Evolutionary conservation across 2,113 vertebrate genomes (phyloP), one percentile per base, ranked within the genome.

Genomic region (Okapia johnstoni): DNA sequence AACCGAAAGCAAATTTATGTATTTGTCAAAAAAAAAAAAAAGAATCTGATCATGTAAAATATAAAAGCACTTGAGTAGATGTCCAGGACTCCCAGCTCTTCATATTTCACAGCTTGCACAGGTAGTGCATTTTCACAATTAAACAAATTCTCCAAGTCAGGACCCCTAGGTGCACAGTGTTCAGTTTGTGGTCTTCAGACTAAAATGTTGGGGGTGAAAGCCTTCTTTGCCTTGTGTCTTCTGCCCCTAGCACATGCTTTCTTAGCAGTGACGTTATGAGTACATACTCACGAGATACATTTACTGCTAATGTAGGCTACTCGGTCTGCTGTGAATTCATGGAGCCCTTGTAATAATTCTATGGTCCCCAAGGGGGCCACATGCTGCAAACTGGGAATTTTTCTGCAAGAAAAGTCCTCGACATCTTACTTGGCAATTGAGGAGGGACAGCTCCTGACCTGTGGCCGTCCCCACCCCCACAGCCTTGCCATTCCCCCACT

Each of bases 401-500:
- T 76, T 93, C 50, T 50, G 70, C 4, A 84, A 61, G n/a, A 77
- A 89, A 92, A 79, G 25, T 21, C 46, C 48, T 85, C 52, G 63
- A 7, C 25, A 52, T 17, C 43, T 73, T 79, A 48, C 25, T 16
- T 83, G 50, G 36, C 2, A n/a, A 89, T 30, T 30, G 43, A 61
- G 14, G n/a, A 88, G 8, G 23, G n/a, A 1, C 19, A 7, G 4
- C 12, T 43, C 25, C 26, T 85, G 28, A 88, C 76, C n/a, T 15
- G 14, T 52, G 80, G 50, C 21, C 19, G 36, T 14, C 21, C 15
- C 26, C 17, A 3, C 7, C 7, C 15, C 43, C 19, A n/a, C 4
- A 48, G 79, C 60, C 36, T 36, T 55, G 23, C 5, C 63, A 66
- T 57, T 12, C 25, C 15, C 36, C 43, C 1, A 61, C 40, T 88